phyloP scores from a whole-genome alignment of 23 tunicate genomes.

The Styela plicata region DNA sequence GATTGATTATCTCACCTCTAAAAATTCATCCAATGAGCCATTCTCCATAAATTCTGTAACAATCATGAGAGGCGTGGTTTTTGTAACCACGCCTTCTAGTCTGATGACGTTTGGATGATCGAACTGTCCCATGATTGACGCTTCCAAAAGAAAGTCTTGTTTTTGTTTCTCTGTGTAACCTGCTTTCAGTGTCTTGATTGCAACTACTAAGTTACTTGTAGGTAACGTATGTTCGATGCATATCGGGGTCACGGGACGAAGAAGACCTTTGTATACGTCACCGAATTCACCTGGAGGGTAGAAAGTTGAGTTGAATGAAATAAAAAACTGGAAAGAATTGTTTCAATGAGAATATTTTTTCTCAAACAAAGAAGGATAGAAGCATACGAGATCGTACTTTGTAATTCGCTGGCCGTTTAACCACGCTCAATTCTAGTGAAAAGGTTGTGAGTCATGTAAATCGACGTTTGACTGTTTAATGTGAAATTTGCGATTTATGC shows the following conservation, averaged over 20 bases:
- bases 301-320: no score
- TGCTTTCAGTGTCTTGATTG: conserved; percentile 87
- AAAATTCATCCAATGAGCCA: conserved; percentile 79
- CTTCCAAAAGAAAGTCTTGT: conserved; percentile 77
- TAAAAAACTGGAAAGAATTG: no score
- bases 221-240: background rate
- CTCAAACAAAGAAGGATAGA: no score
- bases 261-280: conserved; percentile 75
- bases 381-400: no score
- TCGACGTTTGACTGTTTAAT: no score
- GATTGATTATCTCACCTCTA: conserved; percentile 82
- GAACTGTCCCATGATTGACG: conserved; percentile 94
- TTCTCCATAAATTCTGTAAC: conserved; percentile 96
- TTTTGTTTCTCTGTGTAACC: conserved; percentile 91
- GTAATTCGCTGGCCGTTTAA: no score
- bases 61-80: conserved; percentile 83
- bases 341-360: no score
- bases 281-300: conserved; percentile 82
- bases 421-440: no score
- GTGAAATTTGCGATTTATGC: no score
- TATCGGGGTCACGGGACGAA: conserved; percentile 38
- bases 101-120: conserved; percentile 93
- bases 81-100: conserved; percentile 92
- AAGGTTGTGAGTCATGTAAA: no score
- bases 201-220: conserved; percentile 27